These are phyloP conservation scores for Rhadina sibilatrix DNA, from an alignment of 2,113 vertebrate species.

Conservation along the genomic window DNA sequence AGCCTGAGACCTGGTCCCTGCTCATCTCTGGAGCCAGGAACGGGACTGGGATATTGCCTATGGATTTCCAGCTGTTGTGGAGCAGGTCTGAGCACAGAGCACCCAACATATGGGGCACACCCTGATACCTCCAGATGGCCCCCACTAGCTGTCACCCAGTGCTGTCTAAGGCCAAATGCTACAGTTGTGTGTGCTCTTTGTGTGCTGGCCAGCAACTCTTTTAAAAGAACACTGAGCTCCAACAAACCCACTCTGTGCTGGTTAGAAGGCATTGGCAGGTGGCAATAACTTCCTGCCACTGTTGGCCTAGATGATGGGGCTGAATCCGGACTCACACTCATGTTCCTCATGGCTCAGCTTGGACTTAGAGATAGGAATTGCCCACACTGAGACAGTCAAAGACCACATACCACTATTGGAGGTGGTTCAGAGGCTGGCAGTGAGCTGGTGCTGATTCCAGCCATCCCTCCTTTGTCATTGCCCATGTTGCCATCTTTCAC, in stretches of 20 bases:
- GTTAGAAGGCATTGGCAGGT: neutral
- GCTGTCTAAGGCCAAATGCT: neutral
- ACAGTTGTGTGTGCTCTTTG: neutral
- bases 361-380: neutral
- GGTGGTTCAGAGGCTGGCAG: neutral
- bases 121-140: neutral
- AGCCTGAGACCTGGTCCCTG: neutral
- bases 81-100: neutral
- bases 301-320: neutral
- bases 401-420: fast-evolving
- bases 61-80: neutral
- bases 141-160: neutral
- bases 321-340: neutral
- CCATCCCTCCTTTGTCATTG: neutral
- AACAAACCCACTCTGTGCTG: neutral
- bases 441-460: neutral
- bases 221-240: neutral
- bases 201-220: neutral
- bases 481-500: neutral
- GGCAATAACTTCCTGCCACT: neutral
- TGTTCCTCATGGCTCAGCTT: neutral
- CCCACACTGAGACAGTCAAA: neutral
- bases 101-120: neutral
- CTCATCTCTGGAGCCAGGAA: neutral
- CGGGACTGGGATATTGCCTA: neutral